Evolutionary conservation across 2,888 invertebrate species (phyloP).

Genomic region (Linyphia triangularis): DNA sequence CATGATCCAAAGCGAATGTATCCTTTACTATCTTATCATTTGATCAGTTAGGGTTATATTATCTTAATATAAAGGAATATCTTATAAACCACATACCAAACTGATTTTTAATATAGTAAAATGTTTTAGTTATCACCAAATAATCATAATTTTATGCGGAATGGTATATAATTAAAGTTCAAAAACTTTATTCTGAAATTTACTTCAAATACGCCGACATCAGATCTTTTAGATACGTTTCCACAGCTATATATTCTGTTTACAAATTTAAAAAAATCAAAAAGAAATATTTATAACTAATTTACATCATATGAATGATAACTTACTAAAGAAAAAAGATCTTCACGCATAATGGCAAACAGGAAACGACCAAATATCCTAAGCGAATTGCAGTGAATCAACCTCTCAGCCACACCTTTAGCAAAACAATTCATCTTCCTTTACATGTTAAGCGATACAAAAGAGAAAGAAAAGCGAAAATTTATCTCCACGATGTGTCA

Average conservation of each 20-base stretch:
- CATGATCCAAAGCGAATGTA: too few species aligned
- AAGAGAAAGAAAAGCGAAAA: conserved; percentile 34
- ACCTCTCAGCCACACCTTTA: conserved; percentile 22
- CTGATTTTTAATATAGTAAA: too few species aligned
- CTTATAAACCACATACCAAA: too few species aligned
- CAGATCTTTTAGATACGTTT: too few species aligned
- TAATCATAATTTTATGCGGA: too few species aligned
- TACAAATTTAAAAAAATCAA: not conserved
- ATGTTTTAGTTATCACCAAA: too few species aligned
- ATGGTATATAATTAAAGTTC: too few species aligned
- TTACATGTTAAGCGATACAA: conserved; percentile 6
- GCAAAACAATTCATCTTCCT: not conserved
- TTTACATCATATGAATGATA: not conserved
- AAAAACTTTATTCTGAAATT: too few species aligned
- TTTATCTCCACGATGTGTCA: conserved; percentile 31
- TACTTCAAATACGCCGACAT: too few species aligned
- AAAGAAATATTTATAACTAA: not conserved
- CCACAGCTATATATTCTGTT: not conserved
- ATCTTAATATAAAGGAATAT: too few species aligned
- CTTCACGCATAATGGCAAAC: not conserved
- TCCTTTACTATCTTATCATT: too few species aligned
- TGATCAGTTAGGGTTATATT: too few species aligned
- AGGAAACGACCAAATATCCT: not conserved
- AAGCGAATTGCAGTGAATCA: conserved; percentile 21
- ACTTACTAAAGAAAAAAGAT: not conserved